Evolutionary conservation across 2,888 invertebrate genomes (phyloP).

Genomic region (Plagodis dolabraria): DNA sequence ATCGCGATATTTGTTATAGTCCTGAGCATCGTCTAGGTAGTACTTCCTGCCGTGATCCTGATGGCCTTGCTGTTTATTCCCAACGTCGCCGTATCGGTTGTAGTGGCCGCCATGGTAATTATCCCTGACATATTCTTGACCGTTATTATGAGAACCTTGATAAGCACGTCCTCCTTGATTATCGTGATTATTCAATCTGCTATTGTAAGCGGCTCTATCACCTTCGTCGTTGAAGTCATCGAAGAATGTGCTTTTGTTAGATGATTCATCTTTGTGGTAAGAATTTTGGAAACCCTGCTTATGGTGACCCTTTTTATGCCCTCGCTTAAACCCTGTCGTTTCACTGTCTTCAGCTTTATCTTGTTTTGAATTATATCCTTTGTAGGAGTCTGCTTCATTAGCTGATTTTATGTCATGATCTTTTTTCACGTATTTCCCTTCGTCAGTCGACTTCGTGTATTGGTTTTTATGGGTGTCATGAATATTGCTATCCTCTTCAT

Average conservation of each 20-base stretch:
- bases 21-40: constrained; percentile 72
- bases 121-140: constrained; percentile 68
- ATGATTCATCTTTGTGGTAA: constrained; percentile 89
- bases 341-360: constrained; percentile 76
- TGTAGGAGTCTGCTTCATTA: constrained; percentile 73
- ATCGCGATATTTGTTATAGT: constrained; percentile 72
- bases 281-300: constrained; percentile 88
- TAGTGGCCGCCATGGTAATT: constrained; percentile 71
- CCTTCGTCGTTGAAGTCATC: constrained; percentile 85
- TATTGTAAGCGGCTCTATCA: constrained; percentile 75
- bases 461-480: constrained; percentile 76
- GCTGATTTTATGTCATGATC: constrained; percentile 75
- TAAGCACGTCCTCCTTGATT: constrained; percentile 73
- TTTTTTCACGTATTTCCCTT: constrained; percentile 76
- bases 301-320: constrained; percentile 88
- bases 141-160: constrained; percentile 74
- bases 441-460: constrained; percentile 74
- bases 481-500: constrained; percentile 70
- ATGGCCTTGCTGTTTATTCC: constrained; percentile 67
- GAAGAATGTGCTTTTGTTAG: constrained; percentile 88
- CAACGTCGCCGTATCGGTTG: constrained; percentile 69
- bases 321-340: constrained; percentile 72
- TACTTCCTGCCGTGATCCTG: constrained; percentile 77
- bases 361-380: constrained; percentile 71
- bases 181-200: constrained; percentile 68